These are phyloP conservation scores for Rhea pennata DNA, from an alignment of 2,113 vertebrate genomes.

Conservation along the genomic window DNA sequence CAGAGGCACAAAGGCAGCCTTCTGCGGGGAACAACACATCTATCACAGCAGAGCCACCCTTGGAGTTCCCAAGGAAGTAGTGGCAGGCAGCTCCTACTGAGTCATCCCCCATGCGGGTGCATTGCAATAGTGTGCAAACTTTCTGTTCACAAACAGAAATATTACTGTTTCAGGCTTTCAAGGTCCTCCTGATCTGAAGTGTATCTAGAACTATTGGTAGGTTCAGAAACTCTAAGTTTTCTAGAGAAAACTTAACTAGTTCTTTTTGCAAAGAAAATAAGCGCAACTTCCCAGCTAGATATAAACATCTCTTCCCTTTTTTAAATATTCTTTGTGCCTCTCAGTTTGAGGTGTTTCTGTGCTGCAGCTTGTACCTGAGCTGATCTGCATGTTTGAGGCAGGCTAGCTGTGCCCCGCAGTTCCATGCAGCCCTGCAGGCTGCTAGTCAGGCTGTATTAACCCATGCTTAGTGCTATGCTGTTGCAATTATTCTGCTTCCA, in stretches of 20 bases:
- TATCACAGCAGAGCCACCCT: neutral
- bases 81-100: neutral
- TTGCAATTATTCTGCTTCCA: neutral
- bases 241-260: neutral
- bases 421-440: neutral
- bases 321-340: neutral
- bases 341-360: neutral
- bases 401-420: neutral
- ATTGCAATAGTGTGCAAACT: rapidly evolving
- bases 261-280: neutral
- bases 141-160: neutral
- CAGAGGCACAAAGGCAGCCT: no score
- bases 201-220: neutral
- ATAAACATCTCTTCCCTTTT: neutral
- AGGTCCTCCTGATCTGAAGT: neutral
- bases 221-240: neutral
- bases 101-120: rapidly evolving
- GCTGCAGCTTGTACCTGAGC: neutral
- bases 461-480: neutral
- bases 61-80: neutral
- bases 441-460: neutral
- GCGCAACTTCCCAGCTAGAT: neutral
- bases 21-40: neutral
- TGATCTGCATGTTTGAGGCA: neutral
- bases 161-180: neutral